Evolutionary conservation across 2,113 vertebrate species (phyloP), one percentile per base, ranked within the genome.

Genomic region (Gopherus evgoodei): DNA sequence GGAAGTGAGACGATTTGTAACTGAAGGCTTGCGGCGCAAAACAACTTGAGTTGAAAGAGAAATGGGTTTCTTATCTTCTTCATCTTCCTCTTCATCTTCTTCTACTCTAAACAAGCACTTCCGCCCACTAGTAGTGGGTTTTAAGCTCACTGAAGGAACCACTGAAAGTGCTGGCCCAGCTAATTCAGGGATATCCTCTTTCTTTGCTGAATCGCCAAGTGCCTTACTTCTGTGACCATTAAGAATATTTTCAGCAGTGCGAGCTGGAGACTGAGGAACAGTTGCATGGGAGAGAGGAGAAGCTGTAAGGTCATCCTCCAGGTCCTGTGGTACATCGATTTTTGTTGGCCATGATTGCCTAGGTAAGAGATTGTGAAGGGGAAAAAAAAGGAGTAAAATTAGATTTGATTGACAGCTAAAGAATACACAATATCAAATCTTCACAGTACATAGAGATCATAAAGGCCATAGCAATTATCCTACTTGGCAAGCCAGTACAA

Each of bases 281-380:
- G 99, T 96, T 0, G 98, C 94, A 0, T 99, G 99, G 53, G 99
- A 99, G 93, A 99, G 98, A 62, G 99, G 99, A 6, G 99, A 99
- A 31, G 99, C 98, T 0, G 99, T 99, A 84, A 99, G 98, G 92
- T 99, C 99, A 91, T 99, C 99, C 96, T 99, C 99, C 6, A 99
- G 99, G 96, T 99, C 99, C 90, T 99, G 99, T 35, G 99, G 99
- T 54, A 99, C 99, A 50, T 99, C 99, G 0, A 99, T 98, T 96
- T 99, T 99, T 57, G 99, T 99, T 1, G 99, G 99, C 99, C 99
- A 99, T 0, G 99, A 99, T 76, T 99, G 99, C 98, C 99, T 99
- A 72, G 14, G 24, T 16, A 90, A 89, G 21, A 56, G 86, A 92
- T 44, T 4, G 50, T 1, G 90, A 84, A 93, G 50, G 53, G 54